These are phyloP conservation scores for Polymixis flavicincta DNA, from an alignment of 2,888 invertebrate genomes.

Conservation along the genomic window DNA sequence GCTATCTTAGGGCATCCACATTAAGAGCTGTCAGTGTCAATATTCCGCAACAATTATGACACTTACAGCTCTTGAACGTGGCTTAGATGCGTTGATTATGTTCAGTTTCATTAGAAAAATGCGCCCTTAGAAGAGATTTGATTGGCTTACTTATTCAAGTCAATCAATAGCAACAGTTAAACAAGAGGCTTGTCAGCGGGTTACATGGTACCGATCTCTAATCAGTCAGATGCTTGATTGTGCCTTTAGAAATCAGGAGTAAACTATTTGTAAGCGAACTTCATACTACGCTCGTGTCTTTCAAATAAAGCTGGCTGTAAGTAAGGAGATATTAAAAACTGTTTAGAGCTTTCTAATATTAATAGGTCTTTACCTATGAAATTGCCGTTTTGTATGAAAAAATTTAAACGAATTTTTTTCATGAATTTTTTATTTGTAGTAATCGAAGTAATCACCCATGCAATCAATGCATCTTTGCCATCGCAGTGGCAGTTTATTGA, in stretches of 20 bases:
- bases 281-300: not conserved
- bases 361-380: too few relatives aligned
- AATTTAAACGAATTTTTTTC: too few relatives aligned
- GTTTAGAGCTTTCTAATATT: constrained; percentile 43
- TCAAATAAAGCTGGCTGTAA: not conserved
- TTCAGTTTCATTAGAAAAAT: not conserved
- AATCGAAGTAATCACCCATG: too few relatives aligned
- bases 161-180: constrained; percentile 2
- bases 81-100: too few relatives aligned
- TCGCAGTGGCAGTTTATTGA: too few relatives aligned
- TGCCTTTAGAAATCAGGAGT: constrained; percentile 14
- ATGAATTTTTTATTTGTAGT: too few relatives aligned
- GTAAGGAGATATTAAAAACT: constrained; percentile 10
- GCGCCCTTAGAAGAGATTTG: not conserved
- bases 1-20: too few relatives aligned
- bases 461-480: too few relatives aligned
- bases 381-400: too few relatives aligned
- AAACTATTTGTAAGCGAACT: not conserved
- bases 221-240: not conserved
- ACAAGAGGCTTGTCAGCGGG: constrained; percentile 1
- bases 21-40: too few relatives aligned
- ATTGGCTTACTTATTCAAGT: constrained; percentile 8
- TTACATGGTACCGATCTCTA: not conserved
- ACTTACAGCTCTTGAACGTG: too few relatives aligned
- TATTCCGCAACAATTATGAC: too few relatives aligned